Conservation (phyloP, 2,113 vertebrate genomes). For the Xiphias gladius region DNA sequence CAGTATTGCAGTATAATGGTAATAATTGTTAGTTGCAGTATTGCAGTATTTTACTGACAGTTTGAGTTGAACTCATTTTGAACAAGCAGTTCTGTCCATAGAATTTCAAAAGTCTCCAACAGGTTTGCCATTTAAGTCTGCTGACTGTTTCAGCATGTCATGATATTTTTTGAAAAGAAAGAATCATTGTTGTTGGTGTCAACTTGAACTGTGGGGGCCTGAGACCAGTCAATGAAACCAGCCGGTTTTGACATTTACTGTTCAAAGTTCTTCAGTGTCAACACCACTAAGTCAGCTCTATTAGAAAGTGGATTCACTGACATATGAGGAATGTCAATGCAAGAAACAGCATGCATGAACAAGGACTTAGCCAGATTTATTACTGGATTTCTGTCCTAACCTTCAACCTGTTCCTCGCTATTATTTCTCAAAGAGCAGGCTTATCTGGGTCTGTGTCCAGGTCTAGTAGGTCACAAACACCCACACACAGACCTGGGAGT, state of each 20-base stretch:
- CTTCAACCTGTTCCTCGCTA: conserved; percentile 34
- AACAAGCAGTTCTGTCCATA: conserved; percentile 7
- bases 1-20: too few species aligned
- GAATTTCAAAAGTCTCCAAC: conserved; percentile 30
- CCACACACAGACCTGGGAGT: conserved; percentile 45
- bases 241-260: conserved; percentile 56
- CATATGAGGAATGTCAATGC: conserved; percentile 46
- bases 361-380: conserved; percentile 30
- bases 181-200: conserved; percentile 47
- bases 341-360: conserved; percentile 34
- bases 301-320: conserved; percentile 64
- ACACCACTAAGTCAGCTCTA: conserved; percentile 21
- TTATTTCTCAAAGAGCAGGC: conserved; percentile 55
- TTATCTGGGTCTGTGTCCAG: conserved; percentile 20
- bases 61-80: conserved; percentile 1
- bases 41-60: not conserved
- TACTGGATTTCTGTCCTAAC: conserved; percentile 60
- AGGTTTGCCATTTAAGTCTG: conserved; percentile 57
- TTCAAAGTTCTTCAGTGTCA: conserved; percentile 56
- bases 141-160: conserved; percentile 47
- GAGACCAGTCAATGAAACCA: conserved; percentile 58
- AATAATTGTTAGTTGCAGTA: not conserved
- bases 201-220: conserved; percentile 40
- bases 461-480: conserved; percentile 44
- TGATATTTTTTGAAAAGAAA: conserved; percentile 46